A percentile compares a stretch with the other conserved stretches of the same genome.
Conservation (phyloP, 2,888 invertebrate species). For the Yponomeuta evonymella region DNA sequence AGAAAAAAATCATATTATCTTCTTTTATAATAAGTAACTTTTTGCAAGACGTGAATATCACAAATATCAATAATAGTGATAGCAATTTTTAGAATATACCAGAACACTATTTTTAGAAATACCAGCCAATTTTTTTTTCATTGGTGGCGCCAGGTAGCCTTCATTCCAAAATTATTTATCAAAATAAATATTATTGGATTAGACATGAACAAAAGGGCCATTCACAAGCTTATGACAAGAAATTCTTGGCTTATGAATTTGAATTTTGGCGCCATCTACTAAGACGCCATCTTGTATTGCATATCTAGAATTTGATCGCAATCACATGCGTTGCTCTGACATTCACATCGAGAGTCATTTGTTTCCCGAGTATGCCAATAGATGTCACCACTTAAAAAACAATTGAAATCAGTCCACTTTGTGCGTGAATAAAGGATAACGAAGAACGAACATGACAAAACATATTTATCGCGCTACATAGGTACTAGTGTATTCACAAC, state of each 20-base stretch:
- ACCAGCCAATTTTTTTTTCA: too few species aligned
- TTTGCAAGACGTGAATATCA: too few species aligned
- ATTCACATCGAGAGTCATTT: not conserved
- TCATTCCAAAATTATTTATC: too few species aligned
- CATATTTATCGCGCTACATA: constrained; percentile 25
- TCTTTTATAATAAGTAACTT: too few species aligned
- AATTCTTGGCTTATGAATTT: constrained; percentile 3
- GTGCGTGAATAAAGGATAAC: constrained; percentile 23
- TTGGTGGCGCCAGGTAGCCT: too few species aligned
- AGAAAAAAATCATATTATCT: too few species aligned
- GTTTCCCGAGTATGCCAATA: constrained; percentile 32
- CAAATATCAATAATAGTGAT: too few species aligned
- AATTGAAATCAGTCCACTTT: constrained; percentile 58
- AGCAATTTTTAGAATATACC: too few species aligned
- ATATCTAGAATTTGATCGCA: constrained; percentile 6
- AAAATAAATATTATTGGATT: too few species aligned
- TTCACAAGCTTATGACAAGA: not conserved
- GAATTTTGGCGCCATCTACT: constrained; percentile 13
- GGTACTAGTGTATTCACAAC: constrained; percentile 34
- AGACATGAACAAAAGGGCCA: too few species aligned
- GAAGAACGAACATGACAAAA: constrained; percentile 32
- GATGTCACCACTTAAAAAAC: constrained; percentile 60
- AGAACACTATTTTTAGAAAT: too few species aligned
- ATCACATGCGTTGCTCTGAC: constrained; percentile 3
- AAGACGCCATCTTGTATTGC: constrained; percentile 52